Evolutionary conservation across 2,888 invertebrate genomes (phyloP).

Genomic region (Patella pellucida): DNA sequence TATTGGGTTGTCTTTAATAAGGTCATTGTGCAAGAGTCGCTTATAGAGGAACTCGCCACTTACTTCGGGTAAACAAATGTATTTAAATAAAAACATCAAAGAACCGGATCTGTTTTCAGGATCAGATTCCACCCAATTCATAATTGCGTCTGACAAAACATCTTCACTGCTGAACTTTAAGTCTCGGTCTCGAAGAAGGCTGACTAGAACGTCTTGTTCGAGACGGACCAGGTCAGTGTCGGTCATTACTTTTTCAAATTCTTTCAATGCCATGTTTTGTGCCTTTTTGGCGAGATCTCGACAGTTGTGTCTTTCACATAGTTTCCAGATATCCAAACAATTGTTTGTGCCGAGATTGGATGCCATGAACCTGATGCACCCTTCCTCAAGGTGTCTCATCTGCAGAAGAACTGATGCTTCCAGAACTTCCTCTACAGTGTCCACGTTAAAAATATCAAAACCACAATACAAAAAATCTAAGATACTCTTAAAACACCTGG

Average conservation of each 20-base stretch:
- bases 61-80: conserved; percentile 30
- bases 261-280: conserved; percentile 5
- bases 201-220: conserved; percentile 22
- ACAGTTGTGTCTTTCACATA: conserved; percentile 16
- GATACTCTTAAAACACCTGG: not conserved
- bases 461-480: conserved; percentile 22
- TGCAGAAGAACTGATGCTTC: conserved; percentile 24
- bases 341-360: conserved; percentile 18
- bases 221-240: conserved; percentile 16
- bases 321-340: conserved; percentile 7
- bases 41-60: conserved; percentile 23
- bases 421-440: conserved; percentile 20
- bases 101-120: conserved; percentile 12
- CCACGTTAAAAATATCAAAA: conserved; percentile 14
- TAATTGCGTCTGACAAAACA: conserved; percentile 20
- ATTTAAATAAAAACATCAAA: conserved; percentile 24
- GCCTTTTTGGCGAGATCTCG: conserved; percentile 9
- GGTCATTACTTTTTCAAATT: conserved; percentile 12
- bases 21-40: conserved; percentile 17
- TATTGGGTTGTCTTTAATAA: conserved; percentile 21
- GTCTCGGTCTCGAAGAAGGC: conserved; percentile 8
- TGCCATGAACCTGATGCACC: conserved; percentile 18
- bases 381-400: conserved; percentile 21
- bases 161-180: conserved; percentile 13
- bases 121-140: conserved; percentile 28